A percentile compares a stretch with the other conserved stretches of the same genome.
phyloP scores from a whole-genome alignment of 2,888 invertebrate species.

The Aelia acuminata region DNA sequence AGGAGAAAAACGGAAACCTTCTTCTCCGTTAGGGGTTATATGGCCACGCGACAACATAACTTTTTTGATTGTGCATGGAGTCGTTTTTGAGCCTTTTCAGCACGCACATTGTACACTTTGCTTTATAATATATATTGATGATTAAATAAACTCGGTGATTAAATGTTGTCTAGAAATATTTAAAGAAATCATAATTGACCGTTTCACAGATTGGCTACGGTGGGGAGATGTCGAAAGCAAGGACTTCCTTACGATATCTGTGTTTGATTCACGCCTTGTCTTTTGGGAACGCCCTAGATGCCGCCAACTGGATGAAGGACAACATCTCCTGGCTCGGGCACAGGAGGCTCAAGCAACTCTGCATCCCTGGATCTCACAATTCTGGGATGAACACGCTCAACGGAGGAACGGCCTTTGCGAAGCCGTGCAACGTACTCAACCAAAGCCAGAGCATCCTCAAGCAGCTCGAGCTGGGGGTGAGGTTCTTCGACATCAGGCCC shows the following conservation, averaged over 20 bases:
- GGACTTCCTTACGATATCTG: neutral
- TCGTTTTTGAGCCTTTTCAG: too few species aligned
- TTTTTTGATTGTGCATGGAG: too few species aligned
- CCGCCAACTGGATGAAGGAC: slow-evolving; percentile 8
- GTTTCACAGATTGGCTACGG: neutral
- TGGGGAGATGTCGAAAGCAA: neutral
- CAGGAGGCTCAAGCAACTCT: neutral
- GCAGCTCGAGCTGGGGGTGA: neutral
- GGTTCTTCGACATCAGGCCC: neutral
- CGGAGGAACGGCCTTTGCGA: neutral
- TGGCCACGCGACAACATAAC: too few species aligned
- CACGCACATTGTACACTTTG: too few species aligned
- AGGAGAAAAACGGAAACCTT: too few species aligned
- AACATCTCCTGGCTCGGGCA: neutral
- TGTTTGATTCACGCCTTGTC: neutral
- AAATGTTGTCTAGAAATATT: too few species aligned
- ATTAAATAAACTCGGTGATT: too few species aligned
- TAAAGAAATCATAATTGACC: neutral
- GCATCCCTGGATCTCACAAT: neutral
- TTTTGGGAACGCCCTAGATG: neutral
- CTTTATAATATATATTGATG: too few species aligned
- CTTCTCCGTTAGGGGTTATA: too few species aligned
- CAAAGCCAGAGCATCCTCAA: neutral
- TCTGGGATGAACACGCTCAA: neutral
- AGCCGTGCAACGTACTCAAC: neutral